Percentiles rank a stretch among this genome's conserved stretches.
phyloP scores from a whole-genome alignment of 2,113 vertebrate species.

The Hydropotes inermis region DNA sequence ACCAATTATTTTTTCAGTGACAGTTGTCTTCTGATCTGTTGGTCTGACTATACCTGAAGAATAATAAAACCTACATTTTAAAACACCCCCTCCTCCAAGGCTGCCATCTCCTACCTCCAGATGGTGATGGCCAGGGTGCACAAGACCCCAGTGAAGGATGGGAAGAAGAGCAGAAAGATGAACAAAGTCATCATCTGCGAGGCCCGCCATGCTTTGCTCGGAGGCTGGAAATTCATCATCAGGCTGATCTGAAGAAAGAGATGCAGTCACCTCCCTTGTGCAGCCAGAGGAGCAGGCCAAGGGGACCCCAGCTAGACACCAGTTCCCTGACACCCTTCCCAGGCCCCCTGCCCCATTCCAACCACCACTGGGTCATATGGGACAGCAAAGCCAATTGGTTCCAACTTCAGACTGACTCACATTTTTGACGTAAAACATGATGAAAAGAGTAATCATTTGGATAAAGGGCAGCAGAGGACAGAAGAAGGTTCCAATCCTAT shows the following conservation, averaged over 20 bases:
- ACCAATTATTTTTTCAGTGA: not conserved
- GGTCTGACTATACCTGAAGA: not conserved
- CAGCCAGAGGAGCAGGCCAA: not conserved
- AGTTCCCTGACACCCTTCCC: not conserved
- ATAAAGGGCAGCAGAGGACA: constrained; percentile 93
- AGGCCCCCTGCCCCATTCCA: not conserved
- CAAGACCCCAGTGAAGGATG: constrained; percentile 89
- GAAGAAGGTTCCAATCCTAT: constrained; percentile 95
- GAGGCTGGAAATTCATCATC: constrained; percentile 93
- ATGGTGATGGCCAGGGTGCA: constrained; percentile 86
- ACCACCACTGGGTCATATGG: not conserved
- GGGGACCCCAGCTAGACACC: not conserved
- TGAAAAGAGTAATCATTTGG: constrained; percentile 89
- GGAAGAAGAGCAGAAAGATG: constrained; percentile 92
- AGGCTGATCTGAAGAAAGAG: constrained; percentile 88
- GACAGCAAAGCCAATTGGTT: not conserved
- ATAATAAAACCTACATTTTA: not conserved
- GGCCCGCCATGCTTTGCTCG: constrained; percentile 88
- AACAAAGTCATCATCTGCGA: constrained; percentile 94
- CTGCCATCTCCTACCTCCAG: constrained; percentile 87
- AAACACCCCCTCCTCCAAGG: not conserved
- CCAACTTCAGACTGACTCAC: constrained; percentile 77
- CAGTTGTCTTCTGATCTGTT: not conserved
- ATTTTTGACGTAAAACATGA: constrained; percentile 94
- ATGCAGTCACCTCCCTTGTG: not conserved